Percentiles rank a stretch among this genome's conserved stretches.
Conservation (phyloP, 2,888 invertebrate species). For the Spodoptera picta region DNA sequence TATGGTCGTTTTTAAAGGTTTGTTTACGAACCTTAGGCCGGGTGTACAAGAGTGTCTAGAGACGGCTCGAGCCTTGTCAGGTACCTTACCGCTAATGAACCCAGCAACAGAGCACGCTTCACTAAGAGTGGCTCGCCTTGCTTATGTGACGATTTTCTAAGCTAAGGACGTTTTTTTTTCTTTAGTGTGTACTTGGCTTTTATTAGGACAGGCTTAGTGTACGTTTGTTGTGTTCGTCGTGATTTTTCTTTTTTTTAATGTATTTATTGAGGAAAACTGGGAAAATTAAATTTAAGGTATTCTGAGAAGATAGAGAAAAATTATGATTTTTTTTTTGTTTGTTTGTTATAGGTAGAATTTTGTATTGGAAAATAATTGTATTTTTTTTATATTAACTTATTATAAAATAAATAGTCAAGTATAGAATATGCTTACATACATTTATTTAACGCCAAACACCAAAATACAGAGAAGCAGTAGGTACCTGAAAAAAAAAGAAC, state of each 20-base stretch:
- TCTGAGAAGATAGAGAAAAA: too few species aligned
- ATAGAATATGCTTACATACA: neutral
- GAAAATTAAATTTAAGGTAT: too few species aligned
- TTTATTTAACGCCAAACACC: neutral
- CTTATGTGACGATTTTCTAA: conserved; percentile 50
- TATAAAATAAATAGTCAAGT: too few species aligned
- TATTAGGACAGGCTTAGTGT: conserved; percentile 34
- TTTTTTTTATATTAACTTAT: too few species aligned
- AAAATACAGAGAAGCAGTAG: conserved; percentile 1
- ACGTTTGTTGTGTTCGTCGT: too few species aligned
- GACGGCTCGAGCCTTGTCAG: conserved; percentile 50
- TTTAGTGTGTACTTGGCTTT: conserved; percentile 25
- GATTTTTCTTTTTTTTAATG: too few species aligned
- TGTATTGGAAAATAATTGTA: too few species aligned
- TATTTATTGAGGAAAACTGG: too few species aligned
- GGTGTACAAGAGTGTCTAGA: conserved; percentile 52
- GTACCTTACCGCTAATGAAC: conserved; percentile 64
- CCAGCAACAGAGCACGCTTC: conserved; percentile 43
- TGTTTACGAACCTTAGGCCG: conserved; percentile 49
- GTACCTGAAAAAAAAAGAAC: conserved; percentile 28
- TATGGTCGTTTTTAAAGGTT: conserved; percentile 39
- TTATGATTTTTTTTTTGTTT: too few species aligned
- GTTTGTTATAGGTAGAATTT: too few species aligned
- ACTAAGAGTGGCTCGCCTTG: conserved; percentile 49
- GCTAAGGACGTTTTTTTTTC: conserved; percentile 41